Base-by-base conservation (phyloP, 2,113 vertebrate genomes). In the Mus musculus region DNA sequence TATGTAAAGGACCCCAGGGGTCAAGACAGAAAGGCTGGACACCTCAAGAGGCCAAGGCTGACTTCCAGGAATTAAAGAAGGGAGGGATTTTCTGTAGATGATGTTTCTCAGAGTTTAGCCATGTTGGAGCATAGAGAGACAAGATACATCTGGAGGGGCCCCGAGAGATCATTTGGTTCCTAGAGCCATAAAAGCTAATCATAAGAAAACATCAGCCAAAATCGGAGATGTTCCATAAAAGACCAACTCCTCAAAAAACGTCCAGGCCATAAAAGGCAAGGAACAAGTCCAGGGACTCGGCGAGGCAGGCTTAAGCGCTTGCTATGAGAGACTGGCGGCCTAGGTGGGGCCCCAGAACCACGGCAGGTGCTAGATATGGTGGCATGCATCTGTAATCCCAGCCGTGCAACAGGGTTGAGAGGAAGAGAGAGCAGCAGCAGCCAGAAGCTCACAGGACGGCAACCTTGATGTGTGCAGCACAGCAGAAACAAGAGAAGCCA, bases 171-270 rank as follows among this genome's bases (percentile, higher is more conserved):
- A 16, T n/a, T 72, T 39, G 61, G 59, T 39, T 90, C 73, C 39
- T 67, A 67, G 61, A 76, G 73, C 52, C 46, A 12, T 75, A 67
- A 90, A 92, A 87, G 80, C 89, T 65, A 56, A 71, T 90, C 67
- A 71, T 39, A 76, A 76, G 61, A 72, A 93, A 93, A 82, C 52
- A 72, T n/a, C 88, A 90, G 81, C 71, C 39, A 88, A 90, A 81
- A 82, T 69, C 75, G 77, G 11, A 13, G 61, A 46, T 22, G 26
- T 54, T 54, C 73, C 71, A 75, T 49, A 24, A 36, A 82, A 90
- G 6, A 82, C 19, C 26, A 46, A 82, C 42, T 80, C 59, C 75
- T 86, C 80, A 88, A 90, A 77, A 77, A 95, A 88, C 13, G 42
- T 54, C 92, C 16, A 92, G 59, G 42, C 89, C 95, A 86, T 67